A percentile compares a stretch with the other conserved stretches of the same genome.
Evolutionary conservation across 2,888 invertebrate genomes (phyloP).

Genomic region (Bellardia bayeri): DNA sequence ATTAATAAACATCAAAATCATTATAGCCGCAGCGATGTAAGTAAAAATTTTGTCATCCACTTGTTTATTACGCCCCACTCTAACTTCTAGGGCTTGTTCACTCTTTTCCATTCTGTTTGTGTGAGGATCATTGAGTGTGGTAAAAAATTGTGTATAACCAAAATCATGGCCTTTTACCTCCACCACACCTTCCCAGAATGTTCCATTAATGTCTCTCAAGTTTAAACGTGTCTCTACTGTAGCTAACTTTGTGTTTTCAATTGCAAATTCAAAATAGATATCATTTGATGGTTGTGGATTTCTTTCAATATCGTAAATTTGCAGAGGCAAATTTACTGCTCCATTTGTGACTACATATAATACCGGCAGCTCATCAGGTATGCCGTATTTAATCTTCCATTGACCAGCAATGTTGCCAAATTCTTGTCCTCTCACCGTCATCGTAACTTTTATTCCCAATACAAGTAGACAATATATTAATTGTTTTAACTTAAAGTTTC

Average conservation of each 20-base stretch:
- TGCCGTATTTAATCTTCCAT: conserved; percentile 75
- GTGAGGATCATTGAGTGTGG: conserved; percentile 65
- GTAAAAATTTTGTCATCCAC: conserved; percentile 87
- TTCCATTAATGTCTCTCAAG: conserved; percentile 24
- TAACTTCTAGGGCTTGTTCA: conserved; percentile 58
- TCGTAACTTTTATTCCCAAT: neutral
- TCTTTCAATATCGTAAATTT: conserved; percentile 74
- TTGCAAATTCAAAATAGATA: conserved; percentile 71
- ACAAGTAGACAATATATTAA: neutral
- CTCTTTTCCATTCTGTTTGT: conserved; percentile 57
- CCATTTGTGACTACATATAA: conserved; percentile 56
- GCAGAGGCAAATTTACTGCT: conserved; percentile 48
- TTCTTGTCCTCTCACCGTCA: conserved; percentile 41
- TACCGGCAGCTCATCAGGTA: neutral
- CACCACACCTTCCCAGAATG: conserved; percentile 74
- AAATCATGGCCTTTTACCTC: conserved; percentile 71
- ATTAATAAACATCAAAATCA: conserved; percentile 92
- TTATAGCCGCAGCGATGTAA: conserved; percentile 88
- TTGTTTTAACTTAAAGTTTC: neutral
- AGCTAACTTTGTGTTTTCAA: conserved; percentile 60
- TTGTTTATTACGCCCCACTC: conserved; percentile 71
- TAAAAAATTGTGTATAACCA: conserved; percentile 74
- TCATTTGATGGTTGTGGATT: conserved; percentile 29
- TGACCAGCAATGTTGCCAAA: conserved; percentile 74
- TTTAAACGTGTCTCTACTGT: conserved; percentile 57